Evolutionary conservation across 2,888 invertebrate species (phyloP).

Genomic region (Agrochola lychnidis): DNA sequence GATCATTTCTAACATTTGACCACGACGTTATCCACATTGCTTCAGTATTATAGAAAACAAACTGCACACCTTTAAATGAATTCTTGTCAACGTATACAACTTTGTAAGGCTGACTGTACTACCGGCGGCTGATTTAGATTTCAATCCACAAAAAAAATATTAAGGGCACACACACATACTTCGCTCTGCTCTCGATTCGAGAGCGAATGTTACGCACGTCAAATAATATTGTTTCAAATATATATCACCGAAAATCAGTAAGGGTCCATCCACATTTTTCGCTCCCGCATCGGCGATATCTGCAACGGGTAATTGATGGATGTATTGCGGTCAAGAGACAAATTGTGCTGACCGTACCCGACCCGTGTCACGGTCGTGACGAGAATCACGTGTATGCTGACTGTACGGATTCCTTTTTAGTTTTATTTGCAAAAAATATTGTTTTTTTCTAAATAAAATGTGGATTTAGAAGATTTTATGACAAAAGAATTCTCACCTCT

Average conservation of each 20-base stretch:
- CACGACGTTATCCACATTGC: too few species aligned
- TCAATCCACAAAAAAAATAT: conserved; percentile 16
- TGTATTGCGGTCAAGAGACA: conserved; percentile 77
- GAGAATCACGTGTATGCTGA: conserved; percentile 69
- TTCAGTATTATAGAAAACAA: background rate
- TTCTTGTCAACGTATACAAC: background rate
- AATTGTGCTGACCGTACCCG: conserved; percentile 76
- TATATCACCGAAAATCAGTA: conserved; percentile 60
- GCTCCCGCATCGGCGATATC: conserved; percentile 68
- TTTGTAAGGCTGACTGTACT: background rate
- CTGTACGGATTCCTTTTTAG: conserved; percentile 34
- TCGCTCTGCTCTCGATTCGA: conserved; percentile 4
- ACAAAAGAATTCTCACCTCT: background rate
- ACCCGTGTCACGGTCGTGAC: conserved; percentile 78
- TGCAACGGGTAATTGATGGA: conserved; percentile 77
- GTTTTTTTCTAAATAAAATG: background rate
- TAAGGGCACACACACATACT: conserved; percentile 30
- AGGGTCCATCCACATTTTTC: conserved; percentile 57
- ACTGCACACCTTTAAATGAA: background rate
- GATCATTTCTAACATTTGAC: too few species aligned
- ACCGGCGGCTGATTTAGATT: background rate
- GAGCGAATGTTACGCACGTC: conserved; percentile 24
- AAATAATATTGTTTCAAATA: conserved; percentile 53
- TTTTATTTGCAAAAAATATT: background rate
- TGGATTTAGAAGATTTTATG: too few species aligned